Conservation (phyloP, 2,888 invertebrate genomes). For the Aelia acuminata region DNA sequence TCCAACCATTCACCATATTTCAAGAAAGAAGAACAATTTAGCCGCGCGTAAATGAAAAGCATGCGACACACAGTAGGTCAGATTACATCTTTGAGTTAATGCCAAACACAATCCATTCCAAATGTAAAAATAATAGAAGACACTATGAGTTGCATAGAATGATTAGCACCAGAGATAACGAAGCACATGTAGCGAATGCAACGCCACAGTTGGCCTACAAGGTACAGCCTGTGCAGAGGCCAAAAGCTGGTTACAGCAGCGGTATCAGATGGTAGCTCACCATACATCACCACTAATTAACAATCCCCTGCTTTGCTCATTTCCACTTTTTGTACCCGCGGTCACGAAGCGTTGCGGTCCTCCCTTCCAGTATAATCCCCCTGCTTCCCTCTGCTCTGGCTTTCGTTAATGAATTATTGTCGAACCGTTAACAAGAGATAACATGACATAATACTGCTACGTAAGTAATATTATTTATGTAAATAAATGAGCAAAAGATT, state of each 20-base stretch:
- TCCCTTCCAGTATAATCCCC: not conserved
- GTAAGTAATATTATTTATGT: not conserved
- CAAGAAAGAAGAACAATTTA: too few relatives aligned
- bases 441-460: not conserved
- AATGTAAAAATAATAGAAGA: too few relatives aligned
- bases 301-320: not conserved
- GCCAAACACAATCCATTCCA: too few relatives aligned
- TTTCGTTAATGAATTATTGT: not conserved
- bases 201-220: not conserved
- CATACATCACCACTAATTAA: constrained; percentile 45
- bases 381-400: not conserved
- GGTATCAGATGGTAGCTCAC: constrained; percentile 15
- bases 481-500: not conserved
- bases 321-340: not conserved
- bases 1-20: too few relatives aligned
- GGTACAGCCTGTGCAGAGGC: not conserved
- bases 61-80: too few relatives aligned
- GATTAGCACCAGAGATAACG: not conserved
- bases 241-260: not conserved
- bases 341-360: constrained; percentile 12
- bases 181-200: not conserved
- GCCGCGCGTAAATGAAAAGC: too few relatives aligned
- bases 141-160: too few relatives aligned
- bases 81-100: too few relatives aligned
- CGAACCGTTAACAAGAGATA: not conserved